phyloP scores from a whole-genome alignment of 2,113 vertebrate genomes.

The Climacteris rufus region DNA sequence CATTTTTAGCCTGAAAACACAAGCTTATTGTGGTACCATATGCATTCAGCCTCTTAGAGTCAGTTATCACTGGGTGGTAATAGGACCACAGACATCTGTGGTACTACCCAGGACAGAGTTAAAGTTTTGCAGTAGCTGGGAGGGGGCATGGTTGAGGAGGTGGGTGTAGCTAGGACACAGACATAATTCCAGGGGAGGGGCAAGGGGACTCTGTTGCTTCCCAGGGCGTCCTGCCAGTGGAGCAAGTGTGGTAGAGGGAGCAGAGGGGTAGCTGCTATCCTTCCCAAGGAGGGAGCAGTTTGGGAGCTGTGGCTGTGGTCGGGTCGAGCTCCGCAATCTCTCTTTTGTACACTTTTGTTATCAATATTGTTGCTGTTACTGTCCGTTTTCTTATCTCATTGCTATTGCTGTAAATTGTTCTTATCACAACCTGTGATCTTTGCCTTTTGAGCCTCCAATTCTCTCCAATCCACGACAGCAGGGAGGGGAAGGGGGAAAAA shows the following conservation, averaged over 20 bases:
- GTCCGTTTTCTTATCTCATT: neutral
- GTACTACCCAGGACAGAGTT: neutral
- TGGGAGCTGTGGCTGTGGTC: neutral
- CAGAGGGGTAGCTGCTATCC: accelerated
- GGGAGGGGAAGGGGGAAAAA: neutral
- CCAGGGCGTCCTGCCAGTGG: too few relatives aligned
- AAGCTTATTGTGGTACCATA: neutral
- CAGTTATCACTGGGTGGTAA: neutral
- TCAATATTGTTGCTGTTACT: neutral
- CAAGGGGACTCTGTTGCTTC: neutral
- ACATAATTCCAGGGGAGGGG: neutral
- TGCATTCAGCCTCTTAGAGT: neutral
- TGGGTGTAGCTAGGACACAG: too few relatives aligned
- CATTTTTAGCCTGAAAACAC: neutral
- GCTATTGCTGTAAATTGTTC: neutral
- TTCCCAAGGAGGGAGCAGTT: accelerated
- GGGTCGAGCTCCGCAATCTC: neutral
- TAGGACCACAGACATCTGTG: neutral
- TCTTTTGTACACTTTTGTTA: neutral
- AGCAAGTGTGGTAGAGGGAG: accelerated
- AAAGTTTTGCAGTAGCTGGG: neutral
- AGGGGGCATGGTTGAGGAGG: neutral
- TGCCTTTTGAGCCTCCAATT: neutral
- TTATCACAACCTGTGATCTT: neutral
- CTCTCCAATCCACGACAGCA: accelerated